Evolutionary conservation across 1,140 invertebrate species (phyloP), one percentile per base, ranked within the genome.

Genomic region (Listronotus oregonensis): DNA sequence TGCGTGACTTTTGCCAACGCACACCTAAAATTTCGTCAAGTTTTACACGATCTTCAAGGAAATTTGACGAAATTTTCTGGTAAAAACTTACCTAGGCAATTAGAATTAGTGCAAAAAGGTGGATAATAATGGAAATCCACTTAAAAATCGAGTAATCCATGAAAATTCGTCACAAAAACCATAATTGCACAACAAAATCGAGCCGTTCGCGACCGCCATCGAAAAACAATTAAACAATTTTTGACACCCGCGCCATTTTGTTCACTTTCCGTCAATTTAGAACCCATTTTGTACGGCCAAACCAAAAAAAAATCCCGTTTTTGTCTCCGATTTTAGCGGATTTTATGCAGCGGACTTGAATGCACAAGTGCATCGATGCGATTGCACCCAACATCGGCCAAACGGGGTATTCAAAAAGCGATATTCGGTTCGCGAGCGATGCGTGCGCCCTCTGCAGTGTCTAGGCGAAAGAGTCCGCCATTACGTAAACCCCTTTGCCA

Each of bases 311-410:
- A 7, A 12, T 15, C 27, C 57, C 43, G 46, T 49, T 49, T 47
- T 39, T 44, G 11, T 50, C 21, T 27, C 15, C 47, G 47, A 50
- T 12, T 14, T 18, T 9, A n/a, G 15, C 31, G 37, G 37, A 55
- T 56, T 37, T 32, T 31, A 32, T 46, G 21, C 27, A 51, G 18
- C 62, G 34, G 52, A 52, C 54, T 44, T 50, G n/a, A 39, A 49
- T 66, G 64, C 64, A 66, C 64, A 60, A 66, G 56, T 66, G 64
- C 64, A 66, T 42, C 64, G 64, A 59, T 66, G 64, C 64, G 55
- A 66, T 59, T 66, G 64, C 64, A 66, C 21, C 56, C 47, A 51
- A 63, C n/a, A 40, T 51, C 27, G 12, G 57, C 21, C 15, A 46
- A 40, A 61, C 34, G 18, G 49, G 49, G 60, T 50, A 55, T 55